Evolutionary conservation across 2,113 vertebrate species (phyloP).

Genomic region (Sturnus vulgaris): DNA sequence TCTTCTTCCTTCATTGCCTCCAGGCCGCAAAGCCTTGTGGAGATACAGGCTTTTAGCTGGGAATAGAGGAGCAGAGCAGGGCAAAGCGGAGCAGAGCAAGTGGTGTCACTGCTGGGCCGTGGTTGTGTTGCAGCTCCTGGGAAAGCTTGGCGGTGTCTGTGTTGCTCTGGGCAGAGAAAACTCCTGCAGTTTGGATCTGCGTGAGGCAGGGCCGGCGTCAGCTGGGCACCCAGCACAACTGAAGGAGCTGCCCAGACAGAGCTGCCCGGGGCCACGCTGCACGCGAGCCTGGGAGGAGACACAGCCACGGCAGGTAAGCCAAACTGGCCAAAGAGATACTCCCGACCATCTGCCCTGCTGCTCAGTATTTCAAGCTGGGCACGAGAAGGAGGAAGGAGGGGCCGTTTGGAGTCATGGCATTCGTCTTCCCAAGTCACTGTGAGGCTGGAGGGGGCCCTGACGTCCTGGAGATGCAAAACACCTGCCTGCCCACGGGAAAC

Average conservation of each 20-base stretch:
- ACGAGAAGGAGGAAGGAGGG: background rate
- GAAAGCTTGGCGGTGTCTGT: background rate
- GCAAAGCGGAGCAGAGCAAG: background rate
- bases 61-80: background rate
- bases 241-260: background rate
- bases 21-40: background rate
- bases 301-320: background rate
- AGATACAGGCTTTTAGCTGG: background rate
- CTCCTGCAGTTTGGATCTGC: background rate
- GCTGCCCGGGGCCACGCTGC: no score
- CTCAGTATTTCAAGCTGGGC: no score
- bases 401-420: background rate
- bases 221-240: background rate
- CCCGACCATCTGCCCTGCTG: background rate
- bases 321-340: background rate
- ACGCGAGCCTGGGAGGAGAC: background rate
- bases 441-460: no score
- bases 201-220: background rate
- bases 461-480: background rate
- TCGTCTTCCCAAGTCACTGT: background rate
- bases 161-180: background rate
- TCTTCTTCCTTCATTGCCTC: background rate
- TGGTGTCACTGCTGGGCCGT: background rate
- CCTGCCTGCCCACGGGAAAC: background rate
- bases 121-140: background rate